Base-by-base conservation (phyloP, 2,113 vertebrate genomes). In the Miniopterus natalensis region DNA sequence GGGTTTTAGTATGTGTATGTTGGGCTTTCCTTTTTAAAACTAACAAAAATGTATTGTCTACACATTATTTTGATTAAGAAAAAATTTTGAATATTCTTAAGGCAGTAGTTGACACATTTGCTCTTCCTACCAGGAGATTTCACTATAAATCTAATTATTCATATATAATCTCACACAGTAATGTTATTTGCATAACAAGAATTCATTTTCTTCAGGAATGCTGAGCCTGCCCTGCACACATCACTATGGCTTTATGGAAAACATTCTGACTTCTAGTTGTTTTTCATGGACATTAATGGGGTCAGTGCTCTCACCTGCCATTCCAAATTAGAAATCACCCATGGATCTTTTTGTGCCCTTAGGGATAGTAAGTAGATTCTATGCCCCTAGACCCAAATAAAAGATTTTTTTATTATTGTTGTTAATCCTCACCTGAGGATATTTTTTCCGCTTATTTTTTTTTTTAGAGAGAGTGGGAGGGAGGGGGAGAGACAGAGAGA, bases 281-380 rank as follows among this genome's bases (percentile, higher is more conserved):
- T 97, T 97, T 94, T 94, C 77, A 96, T 95, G 92, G 96, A 97
- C 95, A 84, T 47, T 98, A 96, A 97, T 92, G 90, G 79, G 53
- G 87, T 97, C 97, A 98, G 59, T 92, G 29, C 92, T 79, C 84
- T 97, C 21, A 78, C 36, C 84, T 98, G 95, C 88, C 94, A 96
- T 84, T 27, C 18, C 5, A 49, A 96, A 97, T 98, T 98, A 97
- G 49, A 97, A 97, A 87, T 53, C 21, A 80, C 49, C 55, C 31
- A 84, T 0, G 0, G 15, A 96, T 96, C 23, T 13, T 75, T 79
- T 97, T 96, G 92, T 96, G 55, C 84, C 93, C 80, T 86, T 15
- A 68, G 86, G 29, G 73, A 45, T 97, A 88, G 95, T 97, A 94
- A 97, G 81, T 92, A 79, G 57, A 96, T 86, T 95, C 36, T 68